phyloP scores from a whole-genome alignment of 1,140 invertebrate species.

The Zeugodacus cucurbitae region DNA sequence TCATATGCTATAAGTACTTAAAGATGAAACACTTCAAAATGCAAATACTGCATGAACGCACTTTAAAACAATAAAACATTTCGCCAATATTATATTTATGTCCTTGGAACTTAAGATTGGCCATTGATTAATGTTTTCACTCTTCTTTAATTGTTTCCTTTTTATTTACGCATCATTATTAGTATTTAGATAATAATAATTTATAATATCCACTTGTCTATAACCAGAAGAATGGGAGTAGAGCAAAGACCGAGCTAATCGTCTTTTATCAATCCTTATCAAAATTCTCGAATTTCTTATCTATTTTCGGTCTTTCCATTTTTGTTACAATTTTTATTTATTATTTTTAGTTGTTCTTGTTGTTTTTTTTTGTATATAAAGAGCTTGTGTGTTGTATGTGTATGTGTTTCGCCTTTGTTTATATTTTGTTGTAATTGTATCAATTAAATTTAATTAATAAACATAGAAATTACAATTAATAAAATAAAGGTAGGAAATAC shows the following conservation, averaged over 20 bases:
- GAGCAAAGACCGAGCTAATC: not conserved
- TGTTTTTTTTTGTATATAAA: slow-evolving; percentile 37
- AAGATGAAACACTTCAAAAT: no score
- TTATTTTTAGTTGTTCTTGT: slow-evolving; percentile 8
- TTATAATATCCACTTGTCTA: not conserved
- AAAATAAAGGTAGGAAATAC: slow-evolving; percentile 36
- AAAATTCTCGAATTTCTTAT: not conserved
- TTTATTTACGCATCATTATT: slow-evolving; percentile 1
- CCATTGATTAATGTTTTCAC: not conserved
- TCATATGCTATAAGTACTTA: no score
- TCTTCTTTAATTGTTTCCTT: not conserved
- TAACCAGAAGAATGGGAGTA: not conserved
- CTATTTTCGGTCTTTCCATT: slow-evolving; percentile 14
- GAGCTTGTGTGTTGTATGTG: slow-evolving; percentile 33
- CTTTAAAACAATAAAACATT: no score
- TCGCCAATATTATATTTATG: no score
- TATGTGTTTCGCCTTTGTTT: slow-evolving; percentile 20
- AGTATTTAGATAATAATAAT: not conserved
- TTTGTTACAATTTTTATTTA: slow-evolving; percentile 36
- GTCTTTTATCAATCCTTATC: slow-evolving; percentile 2
- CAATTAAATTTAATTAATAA: slow-evolving; percentile 38
- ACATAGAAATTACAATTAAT: slow-evolving; percentile 39
- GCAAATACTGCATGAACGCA: no score
- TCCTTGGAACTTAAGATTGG: no score
- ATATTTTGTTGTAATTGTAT: slow-evolving; percentile 10